phyloP scores from a whole-genome alignment of 2,797 vertebrate genomes.

The Nasua narica region DNA sequence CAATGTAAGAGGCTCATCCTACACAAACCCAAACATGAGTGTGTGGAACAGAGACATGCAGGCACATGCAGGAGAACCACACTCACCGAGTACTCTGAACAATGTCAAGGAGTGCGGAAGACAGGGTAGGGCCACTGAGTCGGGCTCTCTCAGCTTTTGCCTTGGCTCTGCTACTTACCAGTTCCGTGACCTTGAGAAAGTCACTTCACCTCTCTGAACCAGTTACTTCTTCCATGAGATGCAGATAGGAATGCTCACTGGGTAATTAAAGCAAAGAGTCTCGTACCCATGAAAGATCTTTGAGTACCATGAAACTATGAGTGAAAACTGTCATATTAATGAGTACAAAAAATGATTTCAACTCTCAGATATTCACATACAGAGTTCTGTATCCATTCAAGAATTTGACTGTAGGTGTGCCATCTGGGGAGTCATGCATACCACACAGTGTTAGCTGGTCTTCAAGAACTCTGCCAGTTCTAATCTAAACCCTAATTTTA shows the following conservation, averaged over 20 bases:
- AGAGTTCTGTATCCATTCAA: neutral
- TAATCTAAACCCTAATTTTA: neutral
- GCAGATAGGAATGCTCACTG: neutral
- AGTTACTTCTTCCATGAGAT: neutral
- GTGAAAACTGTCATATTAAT: neutral
- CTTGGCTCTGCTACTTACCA: neutral
- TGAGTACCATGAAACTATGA: neutral
- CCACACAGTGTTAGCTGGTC: neutral
- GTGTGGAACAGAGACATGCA: neutral
- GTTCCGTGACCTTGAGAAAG: neutral
- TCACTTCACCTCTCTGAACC: neutral
- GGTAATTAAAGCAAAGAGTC: neutral
- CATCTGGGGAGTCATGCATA: neutral
- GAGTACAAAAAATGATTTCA: neutral
- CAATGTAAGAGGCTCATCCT: neutral
- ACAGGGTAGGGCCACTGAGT: accelerated
- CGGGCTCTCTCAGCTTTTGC: neutral
- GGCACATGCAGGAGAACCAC: too few relatives aligned
- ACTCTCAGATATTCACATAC: neutral
- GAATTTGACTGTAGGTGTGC: neutral
- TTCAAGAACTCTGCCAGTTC: neutral
- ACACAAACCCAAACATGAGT: neutral
- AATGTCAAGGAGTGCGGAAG: neutral
- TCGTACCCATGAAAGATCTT: neutral
- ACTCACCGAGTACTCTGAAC: neutral